phyloP scores from a whole-genome alignment of 2,797 vertebrate species.

The Euphonia xanthogaster region DNA sequence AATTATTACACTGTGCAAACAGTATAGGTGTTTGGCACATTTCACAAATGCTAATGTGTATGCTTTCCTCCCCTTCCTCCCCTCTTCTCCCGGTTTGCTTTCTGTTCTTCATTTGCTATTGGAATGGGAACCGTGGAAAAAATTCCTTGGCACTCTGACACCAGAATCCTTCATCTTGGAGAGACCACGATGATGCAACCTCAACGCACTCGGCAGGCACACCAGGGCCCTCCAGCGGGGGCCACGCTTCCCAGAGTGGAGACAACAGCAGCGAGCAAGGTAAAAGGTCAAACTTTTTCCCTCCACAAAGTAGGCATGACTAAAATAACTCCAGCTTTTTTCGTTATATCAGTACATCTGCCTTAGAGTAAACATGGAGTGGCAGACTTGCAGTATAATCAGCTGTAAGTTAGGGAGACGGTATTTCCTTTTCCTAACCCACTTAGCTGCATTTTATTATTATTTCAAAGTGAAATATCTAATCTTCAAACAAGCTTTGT shows the following conservation, averaged over 20 bases:
- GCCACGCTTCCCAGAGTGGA: slow-evolving; percentile 97
- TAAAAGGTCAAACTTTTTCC: slow-evolving; percentile 82
- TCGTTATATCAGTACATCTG: slow-evolving; percentile 70
- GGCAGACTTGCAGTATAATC: slow-evolving; percentile 62
- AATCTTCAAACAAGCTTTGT: slow-evolving; percentile 74
- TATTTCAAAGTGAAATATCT: slow-evolving; percentile 67
- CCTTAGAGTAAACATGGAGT: slow-evolving; percentile 69
- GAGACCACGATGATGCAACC: slow-evolving; percentile 99
- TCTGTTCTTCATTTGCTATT: slow-evolving; percentile 76
- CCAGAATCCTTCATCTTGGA: slow-evolving; percentile 99
- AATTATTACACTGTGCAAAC: slow-evolving; percentile 36
- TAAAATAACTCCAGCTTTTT: slow-evolving; percentile 72
- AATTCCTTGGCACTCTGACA: slow-evolving; percentile 76
- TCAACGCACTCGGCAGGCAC: slow-evolving; percentile 99
- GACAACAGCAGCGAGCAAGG: slow-evolving; percentile 99
- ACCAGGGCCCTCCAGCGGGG: slow-evolving; percentile 98
- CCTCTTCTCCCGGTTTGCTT: slow-evolving; percentile 63
- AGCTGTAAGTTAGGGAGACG: slow-evolving; percentile 62
- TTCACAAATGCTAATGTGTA: slow-evolving; percentile 81
- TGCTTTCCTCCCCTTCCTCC: slow-evolving; percentile 66
- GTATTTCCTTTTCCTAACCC: slow-evolving; percentile 70
- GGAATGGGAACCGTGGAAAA: slow-evolving; percentile 76
- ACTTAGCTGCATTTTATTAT: slow-evolving; percentile 70
- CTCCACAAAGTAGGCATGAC: slow-evolving; percentile 72
- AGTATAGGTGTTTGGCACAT: slow-evolving; percentile 23